These are phyloP conservation scores for Melanargia galathea DNA, from an alignment of 2,888 invertebrate species.

Conservation along the genomic window DNA sequence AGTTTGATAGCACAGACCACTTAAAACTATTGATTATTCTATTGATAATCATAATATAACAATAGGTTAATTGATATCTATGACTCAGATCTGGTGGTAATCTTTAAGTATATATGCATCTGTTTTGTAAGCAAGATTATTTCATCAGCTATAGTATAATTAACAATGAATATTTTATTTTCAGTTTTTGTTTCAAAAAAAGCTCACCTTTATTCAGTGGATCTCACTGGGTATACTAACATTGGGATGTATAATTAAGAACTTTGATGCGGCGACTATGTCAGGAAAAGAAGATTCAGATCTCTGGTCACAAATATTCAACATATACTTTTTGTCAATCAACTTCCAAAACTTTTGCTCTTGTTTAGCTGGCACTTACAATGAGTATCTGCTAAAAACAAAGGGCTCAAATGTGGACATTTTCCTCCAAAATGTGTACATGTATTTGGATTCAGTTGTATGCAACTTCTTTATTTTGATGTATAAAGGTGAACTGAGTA, in stretches of 20 bases:
- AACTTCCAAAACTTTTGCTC: conserved; percentile 93
- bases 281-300: conserved; percentile 53
- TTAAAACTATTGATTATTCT: too few species aligned
- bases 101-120: neutral
- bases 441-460: conserved; percentile 97
- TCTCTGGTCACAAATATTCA: conserved; percentile 72
- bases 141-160: too few species aligned
- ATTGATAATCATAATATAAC: too few species aligned
- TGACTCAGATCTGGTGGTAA: neutral
- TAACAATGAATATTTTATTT: conserved; percentile 41
- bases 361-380: conserved; percentile 97
- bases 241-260: conserved; percentile 94
- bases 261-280: conserved; percentile 83
- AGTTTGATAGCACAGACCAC: too few species aligned
- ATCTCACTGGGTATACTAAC: conserved; percentile 93
- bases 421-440: conserved; percentile 96
- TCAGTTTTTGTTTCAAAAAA: conserved; percentile 93
- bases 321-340: conserved; percentile 85
- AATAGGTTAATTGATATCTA: neutral
- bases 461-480: conserved; percentile 90
- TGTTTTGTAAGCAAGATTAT: neutral
- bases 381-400: conserved; percentile 95
- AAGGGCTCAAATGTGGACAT: conserved; percentile 92
- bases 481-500: conserved; percentile 84
- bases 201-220: conserved; percentile 92